Evolutionary conservation across 1,140 invertebrate genomes (phyloP).

Genomic region (Hycleus phaleratus): DNA sequence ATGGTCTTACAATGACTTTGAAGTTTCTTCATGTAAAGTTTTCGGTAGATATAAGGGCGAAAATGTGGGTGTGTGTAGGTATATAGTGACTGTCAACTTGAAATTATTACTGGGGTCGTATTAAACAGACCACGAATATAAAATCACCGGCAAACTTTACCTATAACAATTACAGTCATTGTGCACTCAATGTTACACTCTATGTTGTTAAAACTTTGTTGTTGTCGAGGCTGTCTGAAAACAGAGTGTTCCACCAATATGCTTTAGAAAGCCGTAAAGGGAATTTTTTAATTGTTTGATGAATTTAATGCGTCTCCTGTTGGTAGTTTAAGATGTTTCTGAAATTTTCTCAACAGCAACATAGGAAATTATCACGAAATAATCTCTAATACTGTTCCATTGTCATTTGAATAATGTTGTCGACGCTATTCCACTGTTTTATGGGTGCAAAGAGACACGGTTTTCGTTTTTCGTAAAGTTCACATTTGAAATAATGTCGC

Average conservation of each 20-base stretch:
- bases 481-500: too few relatives aligned
- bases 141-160: constrained; percentile 29
- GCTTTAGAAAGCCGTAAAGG: too few relatives aligned
- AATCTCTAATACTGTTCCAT: background rate
- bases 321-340: background rate
- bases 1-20: too few relatives aligned
- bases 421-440: background rate
- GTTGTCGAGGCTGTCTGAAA: background rate
- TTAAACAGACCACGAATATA: constrained; percentile 30
- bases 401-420: background rate
- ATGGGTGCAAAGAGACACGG: too few relatives aligned
- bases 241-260: too few relatives aligned
- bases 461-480: too few relatives aligned
- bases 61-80: background rate
- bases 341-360: background rate
- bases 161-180: constrained; percentile 33
- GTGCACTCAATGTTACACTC: constrained; percentile 7
- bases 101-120: constrained; percentile 2
- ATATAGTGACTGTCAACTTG: background rate
- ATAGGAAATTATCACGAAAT: too few relatives aligned
- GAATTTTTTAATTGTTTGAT: background rate
- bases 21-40: too few relatives aligned
- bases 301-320: background rate
- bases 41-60: too few relatives aligned
- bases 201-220: background rate